These are phyloP conservation scores for Globia sparganii DNA, from an alignment of 2,888 invertebrate genomes.

Conservation along the genomic window DNA sequence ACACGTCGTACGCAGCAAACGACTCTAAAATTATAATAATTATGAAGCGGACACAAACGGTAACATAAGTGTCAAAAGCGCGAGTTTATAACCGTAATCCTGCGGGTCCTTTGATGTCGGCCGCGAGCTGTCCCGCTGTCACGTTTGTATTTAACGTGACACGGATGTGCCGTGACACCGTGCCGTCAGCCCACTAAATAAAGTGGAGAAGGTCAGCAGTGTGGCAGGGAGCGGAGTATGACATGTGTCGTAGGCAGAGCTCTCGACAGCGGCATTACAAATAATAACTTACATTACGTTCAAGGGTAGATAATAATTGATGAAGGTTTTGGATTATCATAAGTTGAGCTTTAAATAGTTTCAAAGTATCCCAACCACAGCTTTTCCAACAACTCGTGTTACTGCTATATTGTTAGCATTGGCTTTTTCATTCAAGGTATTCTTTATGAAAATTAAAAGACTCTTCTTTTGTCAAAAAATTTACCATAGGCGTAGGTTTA, in stretches of 20 bases:
- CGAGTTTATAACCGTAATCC: constrained; percentile 41
- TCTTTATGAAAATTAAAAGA: neutral
- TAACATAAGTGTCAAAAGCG: constrained; percentile 42
- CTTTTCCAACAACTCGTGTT: neutral
- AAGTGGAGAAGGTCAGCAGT: constrained; percentile 6
- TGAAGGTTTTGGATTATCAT: neutral
- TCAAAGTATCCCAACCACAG: neutral
- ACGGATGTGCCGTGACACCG: constrained; percentile 18
- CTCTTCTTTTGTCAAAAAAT: neutral
- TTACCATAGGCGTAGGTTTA: neutral
- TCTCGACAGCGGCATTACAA: neutral
- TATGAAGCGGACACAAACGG: constrained; percentile 3
- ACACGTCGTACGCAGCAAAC: neutral
- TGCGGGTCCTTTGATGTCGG: constrained; percentile 52
- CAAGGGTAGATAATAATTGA: neutral
- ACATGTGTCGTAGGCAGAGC: neutral
- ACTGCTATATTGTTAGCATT: neutral
- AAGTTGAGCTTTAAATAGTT: neutral
- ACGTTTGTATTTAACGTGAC: constrained; percentile 41
- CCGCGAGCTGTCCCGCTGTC: constrained; percentile 41
- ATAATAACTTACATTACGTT: neutral
- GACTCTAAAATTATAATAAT: constrained; percentile 27
- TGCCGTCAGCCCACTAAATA: constrained; percentile 19
- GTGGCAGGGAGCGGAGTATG: neutral
- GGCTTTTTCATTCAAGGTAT: neutral